Conservation (phyloP, 2,888 invertebrate species). For the Palloptera scutellata region DNA sequence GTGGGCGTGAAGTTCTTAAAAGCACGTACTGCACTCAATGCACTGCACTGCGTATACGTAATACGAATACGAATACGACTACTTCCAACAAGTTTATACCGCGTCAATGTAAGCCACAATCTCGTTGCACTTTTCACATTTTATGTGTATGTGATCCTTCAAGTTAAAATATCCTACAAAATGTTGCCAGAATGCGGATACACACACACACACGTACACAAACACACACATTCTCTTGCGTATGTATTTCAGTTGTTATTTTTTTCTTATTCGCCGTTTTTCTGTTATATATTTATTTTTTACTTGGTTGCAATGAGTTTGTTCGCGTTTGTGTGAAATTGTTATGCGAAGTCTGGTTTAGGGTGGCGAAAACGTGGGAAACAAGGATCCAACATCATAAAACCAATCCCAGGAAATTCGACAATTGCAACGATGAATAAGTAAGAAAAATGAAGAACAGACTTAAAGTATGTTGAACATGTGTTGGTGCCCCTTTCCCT, state of each 20-base stretch:
- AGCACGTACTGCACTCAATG: not conserved
- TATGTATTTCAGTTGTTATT: not conserved
- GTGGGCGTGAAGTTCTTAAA: slow-evolving; percentile 2
- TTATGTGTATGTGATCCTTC: not conserved
- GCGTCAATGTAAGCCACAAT: slow-evolving; percentile 1
- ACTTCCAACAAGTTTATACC: not conserved
- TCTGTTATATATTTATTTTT: not conserved
- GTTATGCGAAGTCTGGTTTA: too few species aligned
- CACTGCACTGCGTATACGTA: too few species aligned
- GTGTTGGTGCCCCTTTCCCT: not conserved
- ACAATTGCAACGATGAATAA: not conserved
- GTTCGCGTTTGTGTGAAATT: too few species aligned
- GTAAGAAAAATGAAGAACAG: slow-evolving; percentile 1
- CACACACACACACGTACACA: too few species aligned
- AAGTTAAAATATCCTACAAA: slow-evolving; percentile 3
- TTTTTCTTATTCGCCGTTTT: not conserved
- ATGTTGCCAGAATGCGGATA: not conserved
- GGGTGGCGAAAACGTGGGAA: not conserved
- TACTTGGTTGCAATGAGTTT: too few species aligned
- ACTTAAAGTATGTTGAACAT: not conserved
- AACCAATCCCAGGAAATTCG: slow-evolving; percentile 8
- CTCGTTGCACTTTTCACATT: not conserved
- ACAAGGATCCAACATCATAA: not conserved
- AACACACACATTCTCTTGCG: too few species aligned
- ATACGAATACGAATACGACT: not conserved